Base-by-base conservation (phyloP, 2,113 vertebrate species). In the Emberiza fucata region DNA sequence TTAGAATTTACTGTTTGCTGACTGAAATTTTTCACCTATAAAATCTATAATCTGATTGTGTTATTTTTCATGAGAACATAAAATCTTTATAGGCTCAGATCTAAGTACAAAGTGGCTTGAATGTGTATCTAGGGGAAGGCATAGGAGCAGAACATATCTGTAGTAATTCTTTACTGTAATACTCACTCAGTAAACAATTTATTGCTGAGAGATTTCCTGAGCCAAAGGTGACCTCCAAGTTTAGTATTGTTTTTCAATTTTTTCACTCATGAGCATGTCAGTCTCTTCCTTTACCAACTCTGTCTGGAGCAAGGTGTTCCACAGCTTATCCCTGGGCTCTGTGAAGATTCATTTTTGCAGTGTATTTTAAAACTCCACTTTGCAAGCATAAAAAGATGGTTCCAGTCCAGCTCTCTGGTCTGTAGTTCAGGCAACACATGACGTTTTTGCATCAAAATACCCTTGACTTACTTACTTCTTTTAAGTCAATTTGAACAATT, bases 31-130 rank as follows among this genome's bases (percentile, higher is more conserved):
- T 87, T 92, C 28, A 81, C 12, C 50, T 69, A 42, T 76, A 69
- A 84, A 89, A 76, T 81, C 84, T 71, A 37, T 88, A 95, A 95
- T 89, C 31, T 72, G 40, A 76, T 69, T 69, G 70, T 81, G 44
- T 83, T 93, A 66, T 65, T 92, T 92, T 95, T 92, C 69, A 86
- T 35, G 65, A 78, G 69, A 96, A 90, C 56, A 64, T 75, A 93
- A 97, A 81, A 76, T 90, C 84, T 94, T 91, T 72, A 84, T n/a
- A 68, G 61, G 70, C 78, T 82, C 24, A 51, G 16, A 66, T 63
- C 60, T 60, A 68, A 84, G 44, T 63, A 59, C 37, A 75, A 1
- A 60, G 35, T 60, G 48, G 23, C 31, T 81, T 64, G 44, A 51
- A 64, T 31, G 13, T 89, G 31, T 35, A 40, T 35, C 28, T 40